Conservation (phyloP, 2,113 vertebrate species). For the Amblyopsis rosae region DNA sequence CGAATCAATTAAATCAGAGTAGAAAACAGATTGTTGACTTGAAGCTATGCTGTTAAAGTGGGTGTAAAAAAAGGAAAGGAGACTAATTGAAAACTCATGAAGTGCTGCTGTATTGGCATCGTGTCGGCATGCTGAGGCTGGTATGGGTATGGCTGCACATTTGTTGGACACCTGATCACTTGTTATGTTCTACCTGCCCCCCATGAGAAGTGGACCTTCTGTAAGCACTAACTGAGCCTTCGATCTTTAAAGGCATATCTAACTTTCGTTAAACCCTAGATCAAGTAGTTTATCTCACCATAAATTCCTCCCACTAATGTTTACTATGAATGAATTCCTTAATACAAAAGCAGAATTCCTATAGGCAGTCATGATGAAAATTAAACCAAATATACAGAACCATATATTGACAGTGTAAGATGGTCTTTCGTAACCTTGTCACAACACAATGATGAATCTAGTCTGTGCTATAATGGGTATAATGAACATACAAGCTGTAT, state of each 20-base stretch:
- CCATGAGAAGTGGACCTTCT: background rate
- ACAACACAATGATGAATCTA: too few relatives aligned
- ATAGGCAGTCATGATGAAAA: too few relatives aligned
- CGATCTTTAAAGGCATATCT: background rate
- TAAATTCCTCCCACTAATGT: too few relatives aligned
- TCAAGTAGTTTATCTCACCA: background rate
- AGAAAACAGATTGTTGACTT: background rate
- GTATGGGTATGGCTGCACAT: background rate
- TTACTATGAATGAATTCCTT: too few relatives aligned
- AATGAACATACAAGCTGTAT: too few relatives aligned
- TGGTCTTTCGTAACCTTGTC: too few relatives aligned
- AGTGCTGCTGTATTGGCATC: conserved; percentile 1
- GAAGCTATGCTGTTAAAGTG: background rate
- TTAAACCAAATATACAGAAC: too few relatives aligned
- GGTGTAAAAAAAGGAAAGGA: background rate
- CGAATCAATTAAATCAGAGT: background rate
- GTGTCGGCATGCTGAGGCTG: background rate
- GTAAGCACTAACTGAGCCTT: background rate
- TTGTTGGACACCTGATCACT: background rate
- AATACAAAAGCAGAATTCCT: too few relatives aligned
- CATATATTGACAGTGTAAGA: too few relatives aligned
- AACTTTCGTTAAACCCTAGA: background rate
- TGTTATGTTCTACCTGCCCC: conserved; percentile 2
- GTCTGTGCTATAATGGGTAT: too few relatives aligned
- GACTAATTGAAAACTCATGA: background rate